A percentile compares a stretch with the other conserved stretches of the same genome.
phyloP scores from a whole-genome alignment of 2,797 vertebrate genomes.

The Sparus aurata region DNA sequence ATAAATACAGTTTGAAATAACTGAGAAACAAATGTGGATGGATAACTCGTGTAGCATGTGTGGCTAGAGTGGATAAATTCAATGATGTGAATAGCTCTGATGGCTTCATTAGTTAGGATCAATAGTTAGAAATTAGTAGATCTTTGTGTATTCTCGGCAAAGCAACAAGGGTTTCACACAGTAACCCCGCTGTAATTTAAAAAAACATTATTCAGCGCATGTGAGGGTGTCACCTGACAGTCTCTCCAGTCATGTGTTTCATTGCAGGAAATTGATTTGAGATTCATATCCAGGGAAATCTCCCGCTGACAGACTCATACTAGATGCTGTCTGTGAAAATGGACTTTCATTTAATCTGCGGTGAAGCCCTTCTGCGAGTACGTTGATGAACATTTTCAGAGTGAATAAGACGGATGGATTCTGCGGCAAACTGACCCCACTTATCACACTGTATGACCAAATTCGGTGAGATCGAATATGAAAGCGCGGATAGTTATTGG shows the following conservation, averaged over 20 bases:
- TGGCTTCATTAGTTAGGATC: too few relatives aligned
- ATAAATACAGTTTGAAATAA: not conserved
- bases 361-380: not conserved
- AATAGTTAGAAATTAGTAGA: too few relatives aligned
- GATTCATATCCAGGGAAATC: not conserved
- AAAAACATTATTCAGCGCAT: slow-evolving; percentile 23
- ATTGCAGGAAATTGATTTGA: not conserved
- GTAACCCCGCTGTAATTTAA: not conserved
- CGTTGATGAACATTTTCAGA: not conserved
- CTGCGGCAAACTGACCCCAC: not conserved
- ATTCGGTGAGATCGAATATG: not conserved
- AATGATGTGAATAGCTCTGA: not conserved
- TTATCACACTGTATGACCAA: not conserved
- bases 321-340: not conserved
- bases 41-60: too few relatives aligned
- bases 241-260: not conserved
- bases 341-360: not conserved
- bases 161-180: not conserved
- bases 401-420: not conserved
- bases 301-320: not conserved
- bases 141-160: too few relatives aligned
- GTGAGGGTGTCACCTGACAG: not conserved
- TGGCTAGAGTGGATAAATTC: not conserved
- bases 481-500: not conserved
- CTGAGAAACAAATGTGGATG: not conserved